These are phyloP conservation scores for Protobothrops mucrosquamatus DNA, from an alignment of 2,113 vertebrate genomes.

Conservation along the genomic window DNA sequence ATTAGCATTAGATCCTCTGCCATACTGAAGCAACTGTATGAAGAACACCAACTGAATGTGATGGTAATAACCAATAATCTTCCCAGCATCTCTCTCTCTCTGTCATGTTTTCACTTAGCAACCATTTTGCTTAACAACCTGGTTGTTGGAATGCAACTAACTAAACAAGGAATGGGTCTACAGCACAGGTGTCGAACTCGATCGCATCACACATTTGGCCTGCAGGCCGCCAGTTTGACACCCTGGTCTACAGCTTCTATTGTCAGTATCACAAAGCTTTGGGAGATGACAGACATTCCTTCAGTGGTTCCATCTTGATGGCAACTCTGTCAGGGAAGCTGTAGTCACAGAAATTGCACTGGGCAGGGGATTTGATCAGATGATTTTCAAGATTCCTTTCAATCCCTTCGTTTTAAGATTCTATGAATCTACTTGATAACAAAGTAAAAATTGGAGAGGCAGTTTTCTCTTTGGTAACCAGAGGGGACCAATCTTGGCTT, in stretches of 20 bases:
- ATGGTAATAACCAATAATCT: not conserved
- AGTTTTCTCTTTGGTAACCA: not conserved
- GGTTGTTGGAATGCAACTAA: not conserved
- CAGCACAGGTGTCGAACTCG: no score
- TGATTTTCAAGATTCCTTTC: not conserved
- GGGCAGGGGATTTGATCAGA: not conserved
- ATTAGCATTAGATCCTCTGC: no score
- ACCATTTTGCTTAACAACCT: not conserved
- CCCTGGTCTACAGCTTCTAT: not conserved
- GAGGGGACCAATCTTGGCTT: not conserved
- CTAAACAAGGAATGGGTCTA: not conserved
- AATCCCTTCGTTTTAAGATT: not conserved
- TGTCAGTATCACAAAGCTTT: not conserved
- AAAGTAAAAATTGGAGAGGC: not conserved
- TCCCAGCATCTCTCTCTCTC: not conserved
- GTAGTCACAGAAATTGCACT: not conserved
- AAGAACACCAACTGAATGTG: not conserved
- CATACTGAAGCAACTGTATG: not conserved
- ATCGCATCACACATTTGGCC: no score
- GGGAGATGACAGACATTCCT: not conserved
- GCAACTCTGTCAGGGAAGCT: not conserved
- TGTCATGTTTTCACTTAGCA: not conserved
- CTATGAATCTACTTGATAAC: not conserved
- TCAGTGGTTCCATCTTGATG: not conserved
- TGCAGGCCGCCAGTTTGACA: no score